phyloP scores from a whole-genome alignment of 2,797 vertebrate genomes.

The Threskiornis aethiopicus region DNA sequence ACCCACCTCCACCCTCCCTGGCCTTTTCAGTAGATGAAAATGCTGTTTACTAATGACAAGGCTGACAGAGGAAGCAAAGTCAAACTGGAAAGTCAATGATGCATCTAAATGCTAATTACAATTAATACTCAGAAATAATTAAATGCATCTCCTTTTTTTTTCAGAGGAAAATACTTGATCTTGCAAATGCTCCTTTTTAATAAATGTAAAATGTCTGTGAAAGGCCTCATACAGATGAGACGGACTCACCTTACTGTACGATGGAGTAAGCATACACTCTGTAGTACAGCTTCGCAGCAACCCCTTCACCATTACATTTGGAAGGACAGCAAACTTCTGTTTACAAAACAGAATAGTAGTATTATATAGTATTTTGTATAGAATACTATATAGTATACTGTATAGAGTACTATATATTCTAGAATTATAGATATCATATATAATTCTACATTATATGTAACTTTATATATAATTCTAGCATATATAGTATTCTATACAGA shows the following conservation, averaged over 20 bases:
- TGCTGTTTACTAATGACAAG: not conserved
- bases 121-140: constrained; percentile 15
- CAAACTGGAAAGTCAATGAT: not conserved
- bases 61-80: not conserved
- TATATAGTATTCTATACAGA: not conserved
- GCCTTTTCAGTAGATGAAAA: not conserved
- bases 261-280: not conserved
- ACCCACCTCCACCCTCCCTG: not conserved
- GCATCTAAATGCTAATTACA: not conserved
- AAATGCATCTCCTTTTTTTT: not conserved
- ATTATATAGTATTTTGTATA: not conserved
- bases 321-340: not conserved
- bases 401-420: no score
- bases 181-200: not conserved
- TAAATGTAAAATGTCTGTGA: not conserved
- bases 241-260: not conserved
- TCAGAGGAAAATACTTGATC: not conserved
- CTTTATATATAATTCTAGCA: no score
- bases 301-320: not conserved
- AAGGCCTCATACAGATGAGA: not conserved
- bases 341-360: not conserved
- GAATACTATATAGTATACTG: not conserved
- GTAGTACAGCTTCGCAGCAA: not conserved
- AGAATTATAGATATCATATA: no score
- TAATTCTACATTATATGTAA: no score